Conservation (phyloP, 2,888 invertebrate genomes). For the Vandiemenella viatica region DNA sequence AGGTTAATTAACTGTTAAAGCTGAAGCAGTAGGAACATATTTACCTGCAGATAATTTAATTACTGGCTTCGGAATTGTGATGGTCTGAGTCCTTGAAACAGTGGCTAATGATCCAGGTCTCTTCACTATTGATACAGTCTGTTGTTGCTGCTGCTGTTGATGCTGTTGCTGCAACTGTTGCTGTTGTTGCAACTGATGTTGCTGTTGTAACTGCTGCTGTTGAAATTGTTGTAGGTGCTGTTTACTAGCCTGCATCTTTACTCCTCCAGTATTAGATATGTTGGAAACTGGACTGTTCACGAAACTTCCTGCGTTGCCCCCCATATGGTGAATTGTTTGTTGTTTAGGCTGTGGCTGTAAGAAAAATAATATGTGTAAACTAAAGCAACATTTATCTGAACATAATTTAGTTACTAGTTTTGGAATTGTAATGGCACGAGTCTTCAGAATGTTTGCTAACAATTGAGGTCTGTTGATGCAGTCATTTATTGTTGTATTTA, state of each 20-base stretch:
- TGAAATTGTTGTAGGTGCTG: no score
- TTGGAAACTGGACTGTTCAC: conserved; percentile 4
- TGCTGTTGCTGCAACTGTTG: conserved; percentile 3
- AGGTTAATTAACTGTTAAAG: no score
- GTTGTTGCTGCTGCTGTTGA: conserved; percentile 3
- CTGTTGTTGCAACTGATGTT: conserved; percentile 3
- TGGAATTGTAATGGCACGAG: no score
- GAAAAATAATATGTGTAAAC: neutral
- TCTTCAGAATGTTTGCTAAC: no score
- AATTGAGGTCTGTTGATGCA: no score
- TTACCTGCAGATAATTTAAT: conserved; percentile 46
- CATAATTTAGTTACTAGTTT: neutral
- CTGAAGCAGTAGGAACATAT: no score
- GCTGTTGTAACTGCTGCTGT: conserved; percentile 2
- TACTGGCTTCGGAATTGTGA: conserved; percentile 59
- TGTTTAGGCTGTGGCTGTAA: conserved; percentile 9
- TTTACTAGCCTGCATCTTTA: conserved; percentile 3
- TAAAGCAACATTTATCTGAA: neutral
- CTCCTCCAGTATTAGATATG: conserved; percentile 1
- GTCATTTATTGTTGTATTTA: no score
- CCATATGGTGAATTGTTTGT: neutral
- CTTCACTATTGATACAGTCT: conserved; percentile 22
- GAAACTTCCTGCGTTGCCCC: conserved; percentile 3
- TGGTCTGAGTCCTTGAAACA: conserved; percentile 26
- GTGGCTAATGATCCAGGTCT: conserved; percentile 33